These are phyloP conservation scores for Orthonychiurus folsomi DNA, from an alignment of 2,888 invertebrate species.

Conservation along the genomic window DNA sequence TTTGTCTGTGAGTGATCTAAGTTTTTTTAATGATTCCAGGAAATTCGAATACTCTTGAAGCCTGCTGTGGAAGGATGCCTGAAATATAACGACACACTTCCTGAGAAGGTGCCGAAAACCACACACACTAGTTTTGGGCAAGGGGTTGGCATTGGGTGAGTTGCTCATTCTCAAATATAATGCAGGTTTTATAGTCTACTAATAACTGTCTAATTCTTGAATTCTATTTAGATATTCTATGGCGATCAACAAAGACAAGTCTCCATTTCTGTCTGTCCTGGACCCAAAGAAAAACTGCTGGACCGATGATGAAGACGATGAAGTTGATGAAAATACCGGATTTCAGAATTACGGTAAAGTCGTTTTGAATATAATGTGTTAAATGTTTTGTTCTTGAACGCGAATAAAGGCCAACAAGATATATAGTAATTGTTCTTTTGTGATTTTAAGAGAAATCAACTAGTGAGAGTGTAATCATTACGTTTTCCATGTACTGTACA, in stretches of 20 bases:
- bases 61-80: conserved; percentile 30
- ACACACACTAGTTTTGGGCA: conserved; percentile 24
- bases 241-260: conserved; percentile 22
- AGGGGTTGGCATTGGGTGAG: conserved; percentile 29
- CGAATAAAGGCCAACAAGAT: conserved; percentile 13
- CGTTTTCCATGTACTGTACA: no score
- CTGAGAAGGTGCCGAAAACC: conserved; percentile 21
- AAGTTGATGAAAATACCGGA: conserved; percentile 15
- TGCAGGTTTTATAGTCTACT: no score
- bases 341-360: conserved; percentile 25
- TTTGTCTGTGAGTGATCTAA: not conserved
- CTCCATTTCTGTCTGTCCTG: conserved; percentile 23
- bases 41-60: conserved; percentile 33
- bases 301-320: conserved; percentile 35
- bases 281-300: conserved; percentile 28
- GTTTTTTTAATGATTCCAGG: conserved; percentile 19
- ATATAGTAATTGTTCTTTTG: no score
- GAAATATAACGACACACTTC: conserved; percentile 24
- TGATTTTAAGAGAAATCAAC: no score
- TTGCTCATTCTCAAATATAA: no score
- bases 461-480: no score
- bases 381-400: not conserved
- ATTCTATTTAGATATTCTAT: conserved; percentile 26
- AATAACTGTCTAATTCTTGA: no score
- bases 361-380: not conserved